Percentiles rank a stretch among this genome's conserved stretches.
phyloP scores from a whole-genome alignment of 2,113 vertebrate species.

The Xerus inauris region DNA sequence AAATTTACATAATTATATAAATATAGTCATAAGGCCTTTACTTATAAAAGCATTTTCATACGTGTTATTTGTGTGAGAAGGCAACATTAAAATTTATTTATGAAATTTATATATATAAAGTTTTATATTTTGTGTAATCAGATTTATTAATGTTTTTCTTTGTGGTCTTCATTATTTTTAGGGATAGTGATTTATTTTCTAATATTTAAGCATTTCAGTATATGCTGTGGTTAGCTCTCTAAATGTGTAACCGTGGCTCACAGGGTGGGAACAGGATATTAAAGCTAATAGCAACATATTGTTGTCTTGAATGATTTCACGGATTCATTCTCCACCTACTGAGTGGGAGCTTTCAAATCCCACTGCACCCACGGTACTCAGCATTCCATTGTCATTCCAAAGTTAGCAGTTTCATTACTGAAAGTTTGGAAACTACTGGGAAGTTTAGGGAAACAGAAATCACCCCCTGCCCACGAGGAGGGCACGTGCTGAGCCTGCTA shows the following conservation, averaged over 20 bases:
- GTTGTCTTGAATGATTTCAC: neutral
- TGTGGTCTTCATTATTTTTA: neutral
- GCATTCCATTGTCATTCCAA: neutral
- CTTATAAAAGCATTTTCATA: neutral
- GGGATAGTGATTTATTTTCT: neutral
- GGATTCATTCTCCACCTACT: neutral
- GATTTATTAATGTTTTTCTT: neutral
- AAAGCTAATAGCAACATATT: neutral
- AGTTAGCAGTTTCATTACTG: neutral
- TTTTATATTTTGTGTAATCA: neutral
- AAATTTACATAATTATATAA: neutral
- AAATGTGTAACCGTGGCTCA: neutral
- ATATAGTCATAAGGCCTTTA: neutral
- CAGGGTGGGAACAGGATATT: neutral
- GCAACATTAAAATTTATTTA: neutral
- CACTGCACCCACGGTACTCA: neutral
- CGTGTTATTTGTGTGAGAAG: neutral
- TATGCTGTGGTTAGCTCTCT: neutral
- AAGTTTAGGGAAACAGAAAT: neutral
- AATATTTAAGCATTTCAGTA: neutral
- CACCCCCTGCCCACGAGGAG: too few relatives aligned
- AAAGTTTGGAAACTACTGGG: neutral
- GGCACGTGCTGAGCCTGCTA: too few relatives aligned
- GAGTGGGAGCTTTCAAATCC: neutral
- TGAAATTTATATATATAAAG: neutral